A percentile compares a stretch with the other conserved stretches of the same genome.
Evolutionary conservation across 2,888 invertebrate species (phyloP).

Genomic region (Falcaria lacertinaria): DNA sequence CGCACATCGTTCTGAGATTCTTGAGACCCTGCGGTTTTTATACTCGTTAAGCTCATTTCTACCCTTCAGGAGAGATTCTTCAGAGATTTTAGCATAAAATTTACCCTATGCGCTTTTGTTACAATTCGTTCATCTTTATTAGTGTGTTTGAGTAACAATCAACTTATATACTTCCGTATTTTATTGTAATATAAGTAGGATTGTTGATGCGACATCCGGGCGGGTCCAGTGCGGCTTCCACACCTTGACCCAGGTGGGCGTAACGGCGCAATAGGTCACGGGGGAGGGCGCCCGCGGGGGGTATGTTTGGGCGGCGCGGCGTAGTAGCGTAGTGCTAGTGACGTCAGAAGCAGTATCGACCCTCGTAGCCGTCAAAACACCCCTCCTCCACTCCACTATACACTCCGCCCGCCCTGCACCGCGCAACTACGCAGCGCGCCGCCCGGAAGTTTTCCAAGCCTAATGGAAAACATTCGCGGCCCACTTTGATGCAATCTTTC

Average conservation of each 20-base stretch:
- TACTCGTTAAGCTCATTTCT: too few species aligned
- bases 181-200: too few species aligned
- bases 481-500: slow-evolving; percentile 41
- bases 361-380: slow-evolving; percentile 70
- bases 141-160: slow-evolving; percentile 39
- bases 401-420: slow-evolving; percentile 18
- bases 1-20: too few species aligned
- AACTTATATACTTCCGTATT: too few species aligned
- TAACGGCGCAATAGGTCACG: slow-evolving; percentile 70
- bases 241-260: slow-evolving; percentile 77
- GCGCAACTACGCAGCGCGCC: slow-evolving; percentile 68
- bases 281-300: slow-evolving; percentile 50
- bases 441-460: slow-evolving; percentile 56
- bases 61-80: too few species aligned
- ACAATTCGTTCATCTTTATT: too few species aligned
- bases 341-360: slow-evolving; percentile 74
- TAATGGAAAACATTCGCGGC: slow-evolving; percentile 59
- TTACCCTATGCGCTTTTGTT: too few species aligned
- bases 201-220: slow-evolving; percentile 33
- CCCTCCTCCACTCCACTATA: slow-evolving; percentile 34
- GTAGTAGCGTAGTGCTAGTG: slow-evolving; percentile 79
- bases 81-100: too few species aligned
- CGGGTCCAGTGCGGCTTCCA: slow-evolving; percentile 51
- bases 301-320: slow-evolving; percentile 69
- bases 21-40: too few species aligned